phyloP scores from a whole-genome alignment of 1,140 invertebrate species.

The Solenopsis fugax region DNA sequence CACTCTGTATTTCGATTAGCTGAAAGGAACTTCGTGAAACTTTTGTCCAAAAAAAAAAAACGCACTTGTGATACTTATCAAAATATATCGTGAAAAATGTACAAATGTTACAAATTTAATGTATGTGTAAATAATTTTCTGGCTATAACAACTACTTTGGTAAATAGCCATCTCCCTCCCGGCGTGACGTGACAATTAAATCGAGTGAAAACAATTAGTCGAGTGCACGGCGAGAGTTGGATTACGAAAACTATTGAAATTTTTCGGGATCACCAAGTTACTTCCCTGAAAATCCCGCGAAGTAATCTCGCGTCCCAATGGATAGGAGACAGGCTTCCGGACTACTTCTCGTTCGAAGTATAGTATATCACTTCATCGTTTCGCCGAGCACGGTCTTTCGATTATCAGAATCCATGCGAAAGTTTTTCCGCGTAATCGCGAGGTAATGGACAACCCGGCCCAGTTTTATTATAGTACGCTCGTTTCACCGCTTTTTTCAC shows the following conservation, averaged over 20 bases:
- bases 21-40: background rate
- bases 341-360: constrained; percentile 17
- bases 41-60: background rate
- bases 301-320: background rate
- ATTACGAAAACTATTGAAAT: constrained; percentile 41
- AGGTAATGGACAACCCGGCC: constrained; percentile 22
- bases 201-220: constrained; percentile 34
- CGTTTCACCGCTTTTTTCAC: constrained; percentile 21
- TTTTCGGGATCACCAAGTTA: constrained; percentile 3
- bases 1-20: background rate
- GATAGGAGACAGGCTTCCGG: background rate
- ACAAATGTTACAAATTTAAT: background rate
- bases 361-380: constrained; percentile 32
- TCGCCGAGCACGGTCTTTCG: background rate
- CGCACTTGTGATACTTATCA: background rate
- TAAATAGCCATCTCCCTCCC: background rate
- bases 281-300: constrained; percentile 31
- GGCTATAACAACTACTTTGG: background rate
- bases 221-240: constrained; percentile 3
- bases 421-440: constrained; percentile 52
- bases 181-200: constrained; percentile 15
- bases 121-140: background rate
- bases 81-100: background rate
- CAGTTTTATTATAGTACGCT: constrained; percentile 35
- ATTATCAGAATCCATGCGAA: constrained; percentile 50